Evolutionary conservation across 2,113 vertebrate species (phyloP).

Genomic region (Microcebus murinus): DNA sequence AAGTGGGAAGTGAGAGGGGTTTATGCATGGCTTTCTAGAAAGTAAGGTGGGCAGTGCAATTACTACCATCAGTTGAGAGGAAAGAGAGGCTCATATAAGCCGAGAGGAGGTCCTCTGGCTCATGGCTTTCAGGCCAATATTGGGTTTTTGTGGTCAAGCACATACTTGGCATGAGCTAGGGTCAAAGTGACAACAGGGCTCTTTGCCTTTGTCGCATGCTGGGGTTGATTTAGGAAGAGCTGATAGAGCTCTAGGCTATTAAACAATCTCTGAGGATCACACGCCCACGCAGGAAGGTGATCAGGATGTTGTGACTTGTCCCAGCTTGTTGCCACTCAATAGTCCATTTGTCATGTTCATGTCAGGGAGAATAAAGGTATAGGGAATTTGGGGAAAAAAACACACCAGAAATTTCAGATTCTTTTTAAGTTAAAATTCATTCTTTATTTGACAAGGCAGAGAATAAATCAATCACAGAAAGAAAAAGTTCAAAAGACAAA

Average conservation of each 20-base stretch:
- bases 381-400: background rate
- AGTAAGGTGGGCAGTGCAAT: background rate
- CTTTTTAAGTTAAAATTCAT: background rate
- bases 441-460: slow-evolving; percentile 48
- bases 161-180: background rate
- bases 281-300: background rate
- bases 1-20: background rate
- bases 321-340: background rate
- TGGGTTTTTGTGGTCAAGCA: background rate
- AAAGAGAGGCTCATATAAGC: background rate
- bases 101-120: background rate
- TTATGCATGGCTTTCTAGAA: background rate
- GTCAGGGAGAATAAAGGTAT: background rate
- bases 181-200: background rate
- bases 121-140: background rate
- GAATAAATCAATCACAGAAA: slow-evolving; percentile 37
- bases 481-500: slow-evolving; percentile 38
- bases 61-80: background rate
- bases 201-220: background rate
- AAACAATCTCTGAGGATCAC: background rate
- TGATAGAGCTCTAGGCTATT: accelerated
- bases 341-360: background rate
- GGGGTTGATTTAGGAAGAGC: background rate
- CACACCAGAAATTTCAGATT: background rate
- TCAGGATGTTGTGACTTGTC: background rate